These are phyloP conservation scores for Petrocephalus sullivani DNA, from an alignment of 2,797 vertebrate species.

Conservation along the genomic window DNA sequence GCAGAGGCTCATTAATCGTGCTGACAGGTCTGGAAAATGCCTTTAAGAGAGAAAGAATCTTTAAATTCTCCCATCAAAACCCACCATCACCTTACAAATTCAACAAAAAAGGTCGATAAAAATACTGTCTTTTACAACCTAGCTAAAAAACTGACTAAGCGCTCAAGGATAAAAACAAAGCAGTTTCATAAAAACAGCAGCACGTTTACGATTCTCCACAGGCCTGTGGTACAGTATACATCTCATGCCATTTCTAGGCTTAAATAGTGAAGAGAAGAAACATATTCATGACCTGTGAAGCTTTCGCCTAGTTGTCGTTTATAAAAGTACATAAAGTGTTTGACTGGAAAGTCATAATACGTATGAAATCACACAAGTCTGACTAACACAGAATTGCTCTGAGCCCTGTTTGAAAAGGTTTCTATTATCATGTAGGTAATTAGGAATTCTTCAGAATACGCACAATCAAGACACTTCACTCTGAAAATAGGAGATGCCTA, in stretches of 20 bases:
- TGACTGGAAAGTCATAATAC: background rate
- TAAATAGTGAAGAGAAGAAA: background rate
- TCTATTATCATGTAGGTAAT: constrained; percentile 27
- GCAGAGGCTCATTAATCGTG: background rate
- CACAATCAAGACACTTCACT: constrained; percentile 36
- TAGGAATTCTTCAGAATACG: constrained; percentile 34
- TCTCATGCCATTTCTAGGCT: background rate
- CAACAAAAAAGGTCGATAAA: constrained; percentile 9
- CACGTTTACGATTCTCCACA: background rate
- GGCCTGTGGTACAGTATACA: background rate
- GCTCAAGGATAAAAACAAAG: background rate
- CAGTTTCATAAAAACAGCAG: constrained; percentile 6
- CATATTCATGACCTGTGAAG: background rate
- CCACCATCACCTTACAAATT: constrained; percentile 1
- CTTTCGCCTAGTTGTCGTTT: background rate
- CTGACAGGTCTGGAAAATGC: constrained; percentile 7
- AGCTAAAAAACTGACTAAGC: constrained; percentile 13
- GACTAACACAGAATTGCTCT: background rate
- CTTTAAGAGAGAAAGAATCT: background rate
- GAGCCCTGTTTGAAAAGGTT: background rate
- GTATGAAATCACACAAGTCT: background rate
- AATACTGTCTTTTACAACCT: background rate
- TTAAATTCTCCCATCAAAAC: constrained; percentile 11
- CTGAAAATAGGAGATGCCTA: constrained; percentile 60
- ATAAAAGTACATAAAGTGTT: background rate